Conservation (phyloP, 2,888 invertebrate genomes). For the Ischnus inquisitorius region DNA sequence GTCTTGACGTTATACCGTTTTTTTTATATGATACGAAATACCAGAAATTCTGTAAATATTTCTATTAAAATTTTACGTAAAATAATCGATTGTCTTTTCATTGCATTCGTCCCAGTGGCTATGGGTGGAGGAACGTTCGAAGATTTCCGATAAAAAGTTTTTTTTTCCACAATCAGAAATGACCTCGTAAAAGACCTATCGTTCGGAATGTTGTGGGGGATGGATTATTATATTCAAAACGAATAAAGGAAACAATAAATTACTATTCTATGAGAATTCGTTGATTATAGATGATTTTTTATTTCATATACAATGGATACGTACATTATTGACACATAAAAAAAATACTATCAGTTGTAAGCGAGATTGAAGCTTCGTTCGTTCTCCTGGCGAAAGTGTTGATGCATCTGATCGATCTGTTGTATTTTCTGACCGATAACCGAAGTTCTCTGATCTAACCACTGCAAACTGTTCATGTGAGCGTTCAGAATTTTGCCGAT, state of each 20-base stretch:
- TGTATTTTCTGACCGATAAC: slow-evolving; percentile 93
- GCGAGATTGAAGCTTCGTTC: slow-evolving; percentile 90
- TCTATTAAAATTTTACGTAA: slow-evolving; percentile 74
- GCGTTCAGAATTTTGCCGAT: slow-evolving; percentile 97
- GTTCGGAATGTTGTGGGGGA: too few relatives aligned
- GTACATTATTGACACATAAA: not conserved
- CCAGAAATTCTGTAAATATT: slow-evolving; percentile 79
- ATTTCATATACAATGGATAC: too few relatives aligned
- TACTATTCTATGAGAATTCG: too few relatives aligned
- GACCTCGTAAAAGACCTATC: too few relatives aligned
- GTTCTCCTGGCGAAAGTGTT: slow-evolving; percentile 91
- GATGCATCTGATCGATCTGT: slow-evolving; percentile 93
- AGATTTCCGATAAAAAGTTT: too few relatives aligned
- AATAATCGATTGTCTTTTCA: slow-evolving; percentile 13
- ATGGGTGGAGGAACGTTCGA: too few relatives aligned
- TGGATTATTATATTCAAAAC: too few relatives aligned
- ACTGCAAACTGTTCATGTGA: slow-evolving; percentile 98
- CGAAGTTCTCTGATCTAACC: slow-evolving; percentile 95
- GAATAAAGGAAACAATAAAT: too few relatives aligned
- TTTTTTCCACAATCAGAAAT: too few relatives aligned
- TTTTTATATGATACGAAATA: slow-evolving; percentile 75
- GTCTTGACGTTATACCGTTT: slow-evolving; percentile 70
- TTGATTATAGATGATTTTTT: too few relatives aligned
- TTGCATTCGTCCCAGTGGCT: not conserved
- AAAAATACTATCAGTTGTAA: slow-evolving; percentile 81